Evolutionary conservation across 2,888 invertebrate species (phyloP).

Genomic region (Ophioninae sp.): DNA sequence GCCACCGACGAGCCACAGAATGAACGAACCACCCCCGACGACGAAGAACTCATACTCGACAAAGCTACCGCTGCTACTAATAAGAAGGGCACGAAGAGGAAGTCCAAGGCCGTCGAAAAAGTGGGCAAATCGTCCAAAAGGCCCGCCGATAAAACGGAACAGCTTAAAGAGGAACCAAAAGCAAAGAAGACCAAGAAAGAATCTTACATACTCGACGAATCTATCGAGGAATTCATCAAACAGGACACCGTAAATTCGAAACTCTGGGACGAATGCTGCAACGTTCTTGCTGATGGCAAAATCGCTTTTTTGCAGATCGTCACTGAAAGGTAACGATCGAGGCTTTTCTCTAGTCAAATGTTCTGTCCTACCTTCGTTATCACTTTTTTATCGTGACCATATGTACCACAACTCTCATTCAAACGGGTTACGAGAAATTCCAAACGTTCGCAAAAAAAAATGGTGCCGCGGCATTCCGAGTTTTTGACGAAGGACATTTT

Average conservation of each 20-base stretch:
- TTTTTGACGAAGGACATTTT: not conserved
- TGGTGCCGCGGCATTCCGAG: too few relatives aligned
- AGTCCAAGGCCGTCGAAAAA: constrained; percentile 6
- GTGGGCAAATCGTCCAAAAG: not conserved
- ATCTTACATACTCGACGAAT: constrained; percentile 72
- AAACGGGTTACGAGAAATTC: too few relatives aligned
- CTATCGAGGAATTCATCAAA: constrained; percentile 81
- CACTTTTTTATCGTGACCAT: too few relatives aligned
- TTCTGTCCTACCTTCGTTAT: not conserved
- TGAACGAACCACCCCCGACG: constrained; percentile 66
- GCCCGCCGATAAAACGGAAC: constrained; percentile 1
- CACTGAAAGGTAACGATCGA: constrained; percentile 69
- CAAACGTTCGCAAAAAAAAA: too few relatives aligned
- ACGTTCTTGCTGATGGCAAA: constrained; percentile 82
- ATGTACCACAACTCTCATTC: too few relatives aligned
- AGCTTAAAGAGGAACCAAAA: constrained; percentile 59
- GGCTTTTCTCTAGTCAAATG: not conserved
- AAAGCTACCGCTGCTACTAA: not conserved
- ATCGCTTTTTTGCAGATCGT: constrained; percentile 69
- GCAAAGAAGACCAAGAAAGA: constrained; percentile 79
- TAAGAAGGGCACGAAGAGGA: constrained; percentile 11
- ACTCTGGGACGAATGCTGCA: constrained; percentile 86
- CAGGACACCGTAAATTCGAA: constrained; percentile 85
- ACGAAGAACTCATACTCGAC: constrained; percentile 53
- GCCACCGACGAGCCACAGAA: constrained; percentile 55